phyloP scores from a whole-genome alignment of 2,797 vertebrate species.

The Pangasius larnaudii region DNA sequence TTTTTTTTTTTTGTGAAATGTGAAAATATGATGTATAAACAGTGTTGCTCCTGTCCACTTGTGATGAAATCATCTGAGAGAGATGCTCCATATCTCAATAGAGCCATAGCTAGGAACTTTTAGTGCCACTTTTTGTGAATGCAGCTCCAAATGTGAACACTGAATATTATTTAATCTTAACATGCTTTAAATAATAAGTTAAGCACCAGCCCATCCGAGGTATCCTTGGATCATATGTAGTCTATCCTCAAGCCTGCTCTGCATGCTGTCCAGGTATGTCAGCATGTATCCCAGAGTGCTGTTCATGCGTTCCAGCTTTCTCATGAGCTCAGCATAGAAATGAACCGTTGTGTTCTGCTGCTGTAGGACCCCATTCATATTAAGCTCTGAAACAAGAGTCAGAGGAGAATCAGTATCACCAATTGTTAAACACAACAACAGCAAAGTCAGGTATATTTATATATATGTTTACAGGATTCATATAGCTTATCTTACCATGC shows the following conservation, averaged over 20 bases:
- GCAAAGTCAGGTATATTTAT: neutral
- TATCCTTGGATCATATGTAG: conserved; percentile 76
- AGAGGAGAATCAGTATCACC: neutral
- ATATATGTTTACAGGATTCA: neutral
- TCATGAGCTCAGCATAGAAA: conserved; percentile 77
- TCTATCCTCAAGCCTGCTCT: conserved; percentile 70
- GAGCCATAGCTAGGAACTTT: neutral
- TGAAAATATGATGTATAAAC: neutral
- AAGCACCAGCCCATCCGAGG: conserved; percentile 76
- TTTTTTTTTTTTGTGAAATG: neutral
- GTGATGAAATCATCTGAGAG: neutral
- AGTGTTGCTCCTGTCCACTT: neutral
- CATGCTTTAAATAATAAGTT: neutral
- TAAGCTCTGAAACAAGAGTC: conserved; percentile 67
- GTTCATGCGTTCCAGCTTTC: conserved; percentile 81
- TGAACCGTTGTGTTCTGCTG: conserved; percentile 75
- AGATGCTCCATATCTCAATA: neutral
- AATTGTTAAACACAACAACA: neutral
- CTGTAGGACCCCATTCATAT: conserved; percentile 75
- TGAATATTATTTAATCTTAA: neutral
- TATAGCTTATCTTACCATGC: neutral
- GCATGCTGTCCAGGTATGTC: conserved; percentile 73
- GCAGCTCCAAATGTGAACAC: neutral
- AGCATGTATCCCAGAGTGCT: conserved; percentile 77
- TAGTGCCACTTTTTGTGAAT: neutral